Base-by-base conservation (phyloP, 1,140 invertebrate species). In the Araneus ventricosus region DNA sequence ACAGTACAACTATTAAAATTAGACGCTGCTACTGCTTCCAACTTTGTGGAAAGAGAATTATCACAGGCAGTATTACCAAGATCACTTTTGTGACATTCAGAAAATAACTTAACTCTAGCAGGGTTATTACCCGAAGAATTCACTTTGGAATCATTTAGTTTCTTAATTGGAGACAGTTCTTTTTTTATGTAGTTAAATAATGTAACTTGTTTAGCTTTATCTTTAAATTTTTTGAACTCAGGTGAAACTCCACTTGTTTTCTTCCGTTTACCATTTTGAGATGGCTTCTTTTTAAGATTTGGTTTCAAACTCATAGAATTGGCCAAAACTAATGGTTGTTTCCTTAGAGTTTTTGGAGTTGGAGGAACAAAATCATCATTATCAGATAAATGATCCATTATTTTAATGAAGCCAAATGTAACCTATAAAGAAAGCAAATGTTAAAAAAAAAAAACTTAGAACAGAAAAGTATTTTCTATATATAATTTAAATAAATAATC, bases 181-280 rank as follows among this genome's bases (percentile, higher is more conserved):
- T 93, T 93, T 57, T 52, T 63, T 39, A 93, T 24, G 22, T 67
- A 93, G 30, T 80, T 93, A 61, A 93, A 41, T 61, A 93, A 88
- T 57, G 91, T 79, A 24, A 61, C 84, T 88, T 93, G 91, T 17
- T 88, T 93, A 22, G 39, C 24, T 45, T 80, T 93, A 22, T 93
- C 39, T 41, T 93, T 93, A 39, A 75, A 57, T 80, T 93, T 93
- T 41, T 87, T 93, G 59, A 79, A 75, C 20, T 93, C 91, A 17
- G 91, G 91, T 24, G 91, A 93, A 17, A 70, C 24, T 67, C 59
- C 80, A 85, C 82, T 61, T n/a, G 37, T 80, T 87, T 93, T 93
- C 39, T 93, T 92, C 20, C 91, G 37, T 61, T 93, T 93, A 17
- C 2, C 22, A 67, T 61, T 82, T 84, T 84, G 70, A 20, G 14